Evolutionary conservation across 2,797 vertebrate species (phyloP).

Genomic region (Sebastes wilsoni): DNA sequence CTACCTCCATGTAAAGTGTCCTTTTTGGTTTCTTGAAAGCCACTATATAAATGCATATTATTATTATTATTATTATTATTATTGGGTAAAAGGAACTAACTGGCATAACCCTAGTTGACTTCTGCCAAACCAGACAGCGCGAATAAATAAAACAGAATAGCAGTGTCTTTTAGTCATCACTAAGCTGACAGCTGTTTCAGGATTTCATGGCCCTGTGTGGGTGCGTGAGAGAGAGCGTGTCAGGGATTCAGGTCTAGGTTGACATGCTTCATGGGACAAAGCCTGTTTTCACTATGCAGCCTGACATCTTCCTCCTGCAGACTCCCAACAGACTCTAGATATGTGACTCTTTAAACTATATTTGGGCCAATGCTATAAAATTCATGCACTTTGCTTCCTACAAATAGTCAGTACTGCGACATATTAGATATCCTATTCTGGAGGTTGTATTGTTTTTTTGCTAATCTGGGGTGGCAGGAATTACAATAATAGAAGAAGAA

Average conservation of each 20-base stretch:
- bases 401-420: not conserved
- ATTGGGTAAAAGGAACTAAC: not conserved
- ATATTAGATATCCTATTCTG: not conserved
- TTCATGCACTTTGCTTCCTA: not conserved
- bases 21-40: no score
- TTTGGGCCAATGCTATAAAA: not conserved
- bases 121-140: not conserved
- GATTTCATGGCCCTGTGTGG: not conserved
- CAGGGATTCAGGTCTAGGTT: conserved; percentile 6
- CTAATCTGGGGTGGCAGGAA: not conserved
- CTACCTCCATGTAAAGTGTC: no score
- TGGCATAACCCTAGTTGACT: conserved; percentile 4
- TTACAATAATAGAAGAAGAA: not conserved
- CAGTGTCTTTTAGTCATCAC: conserved; percentile 2
- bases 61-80: no score
- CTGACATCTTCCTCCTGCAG: conserved; percentile 2
- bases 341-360: not conserved
- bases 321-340: not conserved
- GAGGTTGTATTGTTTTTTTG: not conserved
- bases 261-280: conserved; percentile 32
- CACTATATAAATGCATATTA: no score
- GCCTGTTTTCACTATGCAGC: not conserved
- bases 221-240: not conserved
- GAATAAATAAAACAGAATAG: conserved; percentile 21
- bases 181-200: conserved; percentile 33